A percentile compares a stretch with the other conserved stretches of the same genome.
These are phyloP conservation scores for Carollia perspicillata DNA, from an alignment of 2,113 vertebrate species.

Conservation along the genomic window DNA sequence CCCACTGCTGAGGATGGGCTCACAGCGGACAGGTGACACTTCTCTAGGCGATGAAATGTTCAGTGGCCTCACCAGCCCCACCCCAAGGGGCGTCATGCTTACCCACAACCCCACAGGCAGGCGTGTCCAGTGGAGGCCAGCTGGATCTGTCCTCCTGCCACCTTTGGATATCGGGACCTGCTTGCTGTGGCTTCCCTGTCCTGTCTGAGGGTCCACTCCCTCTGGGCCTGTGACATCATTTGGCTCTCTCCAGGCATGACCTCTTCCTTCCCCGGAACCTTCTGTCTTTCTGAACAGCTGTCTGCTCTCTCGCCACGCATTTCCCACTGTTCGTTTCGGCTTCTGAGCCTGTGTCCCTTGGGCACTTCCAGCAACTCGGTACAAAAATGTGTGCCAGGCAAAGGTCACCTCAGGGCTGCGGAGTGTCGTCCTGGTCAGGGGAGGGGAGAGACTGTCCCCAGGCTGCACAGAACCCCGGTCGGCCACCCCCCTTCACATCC, in stretches of 20 bases:
- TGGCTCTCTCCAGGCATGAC: background rate
- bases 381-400: accelerated
- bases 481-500: background rate
- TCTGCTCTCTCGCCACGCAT: background rate
- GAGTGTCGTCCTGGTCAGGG: background rate
- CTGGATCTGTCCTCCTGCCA: background rate
- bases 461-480: background rate
- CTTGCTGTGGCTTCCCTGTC: too few relatives aligned
- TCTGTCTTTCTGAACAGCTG: background rate
- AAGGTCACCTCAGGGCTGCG: background rate
- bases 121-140: background rate
- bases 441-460: background rate
- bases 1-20: accelerated
- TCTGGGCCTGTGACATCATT: background rate
- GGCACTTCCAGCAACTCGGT: background rate
- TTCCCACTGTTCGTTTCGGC: background rate
- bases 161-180: background rate
- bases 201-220: background rate
- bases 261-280: background rate
- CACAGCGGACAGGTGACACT: accelerated
- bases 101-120: accelerated
- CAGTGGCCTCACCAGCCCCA: background rate
- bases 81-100: background rate
- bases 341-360: background rate
- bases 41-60: background rate